Evolutionary conservation across 2,888 invertebrate species (phyloP), one percentile per base, ranked within the genome.

Genomic region (Lasioglossum villosulum): DNA sequence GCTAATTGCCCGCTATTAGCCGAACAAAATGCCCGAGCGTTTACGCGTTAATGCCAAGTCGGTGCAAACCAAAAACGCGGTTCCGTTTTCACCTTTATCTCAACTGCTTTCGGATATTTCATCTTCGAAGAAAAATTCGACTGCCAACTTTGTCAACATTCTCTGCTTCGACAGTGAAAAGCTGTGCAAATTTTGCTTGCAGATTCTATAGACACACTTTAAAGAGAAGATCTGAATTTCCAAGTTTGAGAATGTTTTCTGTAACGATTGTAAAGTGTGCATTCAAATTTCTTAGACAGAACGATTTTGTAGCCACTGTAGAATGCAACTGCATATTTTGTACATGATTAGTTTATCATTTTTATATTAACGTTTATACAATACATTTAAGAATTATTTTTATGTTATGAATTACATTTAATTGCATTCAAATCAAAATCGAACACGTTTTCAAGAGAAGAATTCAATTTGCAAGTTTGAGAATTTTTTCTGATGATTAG

Each of bases 1-100:
- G 45, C 59, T 63, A 63, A 63, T 63, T 82, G 45, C 80, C 70
- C 19, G 45, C 59, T 70, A 75, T 80, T 80, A 70, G 52, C 70
- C 71, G 75, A 59, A 70, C 68, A 37, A 59, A 80, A 66, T 80
- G 70, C 16, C 23, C 59, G 37, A 42, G 23, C 70, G 39, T 59
- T 48, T 59, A 16, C 19, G 70, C 70, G 70, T 63, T 71, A 82
- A 74, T 80, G 74, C n/a, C 59, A 63, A 63, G 59, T 63, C 59
- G 59, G 30, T 16, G 27, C 59, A 30, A 30, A 5, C 59, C 27
- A 30, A 30, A 63, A 63, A 63, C 59, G 59, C 59, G 27, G 14
- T 63, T 30, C 27, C 59, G 30, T 63, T 63, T 30, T 27, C 59
- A 12, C 59, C 59, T 63, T 63, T 4, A 27, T 63, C 59, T 30